These are phyloP conservation scores for Holothuria scabra DNA, from an alignment of 53 echinoderm and acorn worm genomes.

Conservation along the genomic window DNA sequence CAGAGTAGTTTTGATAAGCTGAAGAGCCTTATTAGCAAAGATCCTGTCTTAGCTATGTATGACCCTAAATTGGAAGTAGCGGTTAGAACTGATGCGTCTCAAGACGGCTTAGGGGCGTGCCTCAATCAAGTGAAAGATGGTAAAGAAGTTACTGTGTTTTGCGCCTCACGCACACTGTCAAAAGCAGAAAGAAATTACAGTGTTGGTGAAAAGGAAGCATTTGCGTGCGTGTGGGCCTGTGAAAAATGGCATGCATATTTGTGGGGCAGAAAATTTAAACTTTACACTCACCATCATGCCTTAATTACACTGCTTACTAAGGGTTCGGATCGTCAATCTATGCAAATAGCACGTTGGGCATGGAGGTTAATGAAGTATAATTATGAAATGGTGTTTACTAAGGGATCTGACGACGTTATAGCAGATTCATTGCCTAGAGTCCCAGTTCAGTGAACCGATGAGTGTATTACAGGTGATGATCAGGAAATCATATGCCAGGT, in stretches of 20 bases:
- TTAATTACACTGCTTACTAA: not conserved
- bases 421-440: slow-evolving; percentile 30
- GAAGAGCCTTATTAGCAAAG: too few species aligned
- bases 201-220: slow-evolving; percentile 15
- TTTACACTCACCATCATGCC: not conserved
- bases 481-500: too few species aligned
- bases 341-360: too few species aligned
- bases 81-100: not conserved
- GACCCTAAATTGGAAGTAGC: too few species aligned
- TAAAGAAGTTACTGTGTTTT: not conserved
- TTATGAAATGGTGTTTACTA: slow-evolving; percentile 57
- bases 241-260: slow-evolving; percentile 33
- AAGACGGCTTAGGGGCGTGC: too few species aligned
- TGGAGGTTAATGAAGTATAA: slow-evolving; percentile 54
- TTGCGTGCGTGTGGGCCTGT: slow-evolving; percentile 21
- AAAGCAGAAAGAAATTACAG: not conserved
- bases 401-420: slow-evolving; percentile 39
- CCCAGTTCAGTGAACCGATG: too few species aligned
- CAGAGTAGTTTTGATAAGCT: too few species aligned
- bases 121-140: not conserved
- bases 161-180: not conserved
- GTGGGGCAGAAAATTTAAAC: not conserved
- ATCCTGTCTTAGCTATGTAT: too few species aligned
- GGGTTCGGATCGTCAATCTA: too few species aligned
- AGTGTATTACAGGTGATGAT: too few species aligned